These are phyloP conservation scores for Misgurnus mizolepis DNA, from an alignment of 2,113 vertebrate genomes.

Conservation along the genomic window DNA sequence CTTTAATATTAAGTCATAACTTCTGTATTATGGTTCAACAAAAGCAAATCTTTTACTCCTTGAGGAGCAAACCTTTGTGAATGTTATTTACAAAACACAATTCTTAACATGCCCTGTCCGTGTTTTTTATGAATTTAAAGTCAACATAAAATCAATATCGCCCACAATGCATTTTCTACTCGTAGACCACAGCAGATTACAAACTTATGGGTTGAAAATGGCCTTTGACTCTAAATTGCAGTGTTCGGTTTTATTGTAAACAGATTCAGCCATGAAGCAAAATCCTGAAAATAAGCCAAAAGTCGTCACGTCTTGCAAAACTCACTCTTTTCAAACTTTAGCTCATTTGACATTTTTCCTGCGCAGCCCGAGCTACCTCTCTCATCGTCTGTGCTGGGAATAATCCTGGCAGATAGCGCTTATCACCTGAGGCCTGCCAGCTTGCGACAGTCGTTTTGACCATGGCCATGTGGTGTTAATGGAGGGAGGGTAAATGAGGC, in stretches of 20 bases:
- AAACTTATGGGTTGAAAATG: too few species aligned
- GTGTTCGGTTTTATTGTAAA: neutral
- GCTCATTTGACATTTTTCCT: slow-evolving; percentile 12
- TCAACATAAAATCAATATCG: too few species aligned
- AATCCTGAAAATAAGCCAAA: slow-evolving; percentile 20
- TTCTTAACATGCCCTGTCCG: too few species aligned
- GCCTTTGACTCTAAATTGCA: neutral
- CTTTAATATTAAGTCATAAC: too few species aligned
- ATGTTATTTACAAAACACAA: too few species aligned
- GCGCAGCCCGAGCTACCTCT: slow-evolving; percentile 28
- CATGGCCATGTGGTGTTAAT: slow-evolving; percentile 33
- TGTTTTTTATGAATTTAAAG: too few species aligned
- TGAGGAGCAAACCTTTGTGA: too few species aligned
- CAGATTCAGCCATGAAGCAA: neutral
- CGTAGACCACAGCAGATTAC: too few species aligned
- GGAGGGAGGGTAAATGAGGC: slow-evolving; percentile 56
- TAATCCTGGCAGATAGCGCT: slow-evolving; percentile 36
- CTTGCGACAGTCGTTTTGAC: slow-evolving; percentile 49
- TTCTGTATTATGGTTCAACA: too few species aligned
- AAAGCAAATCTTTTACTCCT: too few species aligned
- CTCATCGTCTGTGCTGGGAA: slow-evolving; percentile 38
- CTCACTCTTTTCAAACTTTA: slow-evolving; percentile 23
- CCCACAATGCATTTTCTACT: too few species aligned
- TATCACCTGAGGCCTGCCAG: slow-evolving; percentile 50
- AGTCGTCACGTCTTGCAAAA: neutral